These are phyloP conservation scores for Nipponacmea schrenckii DNA, from an alignment of 2,888 invertebrate species.

Conservation along the genomic window DNA sequence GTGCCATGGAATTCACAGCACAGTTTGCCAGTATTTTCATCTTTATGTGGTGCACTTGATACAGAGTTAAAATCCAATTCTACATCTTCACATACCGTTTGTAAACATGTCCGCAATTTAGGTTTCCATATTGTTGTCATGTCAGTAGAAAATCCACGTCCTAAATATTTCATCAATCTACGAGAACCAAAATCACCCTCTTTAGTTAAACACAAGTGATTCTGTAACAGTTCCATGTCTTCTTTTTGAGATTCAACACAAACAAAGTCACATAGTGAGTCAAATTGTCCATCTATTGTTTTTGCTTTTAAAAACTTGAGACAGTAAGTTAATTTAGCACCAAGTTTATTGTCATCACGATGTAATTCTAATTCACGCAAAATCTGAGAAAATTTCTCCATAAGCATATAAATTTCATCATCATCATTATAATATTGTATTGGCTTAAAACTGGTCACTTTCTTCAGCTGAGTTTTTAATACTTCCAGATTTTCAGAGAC, in stretches of 20 bases:
- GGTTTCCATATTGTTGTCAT: slow-evolving; percentile 6
- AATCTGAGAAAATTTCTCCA: not conserved
- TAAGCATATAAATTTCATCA: not conserved
- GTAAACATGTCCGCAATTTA: not conserved
- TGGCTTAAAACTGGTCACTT: not conserved
- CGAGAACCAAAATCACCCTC: slow-evolving; percentile 3
- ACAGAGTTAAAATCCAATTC: not conserved
- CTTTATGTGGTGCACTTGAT: not conserved
- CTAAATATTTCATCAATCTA: not conserved
- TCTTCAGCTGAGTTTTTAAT: not conserved
- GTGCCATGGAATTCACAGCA: not conserved
- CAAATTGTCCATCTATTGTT: slow-evolving; percentile 1
- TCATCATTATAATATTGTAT: not conserved
- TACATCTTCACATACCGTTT: not conserved
- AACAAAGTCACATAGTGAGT: not conserved
- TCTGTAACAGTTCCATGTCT: slow-evolving; percentile 3
- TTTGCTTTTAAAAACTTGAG: not conserved
- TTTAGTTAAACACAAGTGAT: slow-evolving; percentile 5
- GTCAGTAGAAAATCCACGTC: not conserved
- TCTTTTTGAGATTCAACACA: slow-evolving; percentile 1
- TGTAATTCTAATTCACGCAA: not conserved
- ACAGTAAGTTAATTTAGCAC: not conserved
- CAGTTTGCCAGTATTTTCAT: not conserved
- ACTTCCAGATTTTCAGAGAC: not conserved
- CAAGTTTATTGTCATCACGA: not conserved